Evolutionary conservation across 1,140 invertebrate species (phyloP), one percentile per base, ranked within the genome.

Genomic region (Drosophila obscura): DNA sequence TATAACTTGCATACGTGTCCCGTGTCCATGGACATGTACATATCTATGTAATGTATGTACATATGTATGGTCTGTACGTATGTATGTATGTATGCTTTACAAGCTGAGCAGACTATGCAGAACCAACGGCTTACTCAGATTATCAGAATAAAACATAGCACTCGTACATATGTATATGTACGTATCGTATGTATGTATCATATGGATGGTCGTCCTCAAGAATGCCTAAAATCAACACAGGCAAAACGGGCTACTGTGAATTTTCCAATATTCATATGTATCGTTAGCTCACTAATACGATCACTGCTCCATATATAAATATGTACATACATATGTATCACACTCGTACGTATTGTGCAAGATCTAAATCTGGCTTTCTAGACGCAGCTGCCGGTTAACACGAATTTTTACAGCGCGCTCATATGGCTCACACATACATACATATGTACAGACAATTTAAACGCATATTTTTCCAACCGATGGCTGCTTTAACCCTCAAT

Each of bases 1-100:
- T 75, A 75, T 75, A 75, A 75, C 55, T 75, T 58, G 72, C 57
- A 74, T 66, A 75, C 72, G 72, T 75, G 71, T 58, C 66, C 73
- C 72, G 72, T 75, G 71, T 58, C 66, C 73, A 35, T 43, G 71
- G 49, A 51, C 72, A 74, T 60, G 58, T 39, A 41, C 22, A 19
- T 31, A 8, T 31, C 19, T 28, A 53, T 39, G 35, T 39, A 39
- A 41, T 50, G 45, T 11, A 52, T 16, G 28, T 52, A 52, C 58
- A n/a, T 73, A 26, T 28, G 45, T 46, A 50, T 57, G 71, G 46
- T 0, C 22, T 24, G 22, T 24, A 24, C 16, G 45, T 19, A 52
- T 11, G 28, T 52, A 52, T 48, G 13, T 73, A 26, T 39, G 45
- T 52, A 50, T 57, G 71, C 52, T 62, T 41, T 11, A 44, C 31